Percentiles rank a stretch among this genome's conserved stretches.
Evolutionary conservation across 2,797 vertebrate species (phyloP).

Genomic region (Typhlichthys subterraneus): DNA sequence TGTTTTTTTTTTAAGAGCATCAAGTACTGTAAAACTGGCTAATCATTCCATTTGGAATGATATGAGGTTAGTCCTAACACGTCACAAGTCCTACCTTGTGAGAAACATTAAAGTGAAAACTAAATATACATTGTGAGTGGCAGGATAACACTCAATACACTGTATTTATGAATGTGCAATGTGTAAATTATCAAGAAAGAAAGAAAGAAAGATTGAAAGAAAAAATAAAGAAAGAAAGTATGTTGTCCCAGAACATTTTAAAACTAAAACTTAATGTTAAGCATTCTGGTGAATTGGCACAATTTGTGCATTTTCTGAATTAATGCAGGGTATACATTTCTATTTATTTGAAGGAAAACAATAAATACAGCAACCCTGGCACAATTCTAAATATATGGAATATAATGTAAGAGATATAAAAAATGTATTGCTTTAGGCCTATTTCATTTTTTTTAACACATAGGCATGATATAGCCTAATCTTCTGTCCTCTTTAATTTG

Average conservation of each 20-base stretch:
- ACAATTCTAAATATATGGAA: too few species aligned
- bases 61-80: slow-evolving; percentile 1
- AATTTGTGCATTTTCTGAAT: too few species aligned
- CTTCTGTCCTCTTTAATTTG: too few species aligned
- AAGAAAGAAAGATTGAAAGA: not conserved
- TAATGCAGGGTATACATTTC: too few species aligned
- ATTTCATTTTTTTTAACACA: too few species aligned
- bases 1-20: not conserved
- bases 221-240: not conserved
- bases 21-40: not conserved
- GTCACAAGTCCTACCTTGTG: slow-evolving; percentile 6
- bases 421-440: too few species aligned
- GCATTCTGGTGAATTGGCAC: too few species aligned
- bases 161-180: not conserved
- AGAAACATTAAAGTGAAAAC: not conserved
- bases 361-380: too few species aligned
- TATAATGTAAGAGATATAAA: too few species aligned
- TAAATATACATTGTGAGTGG: not conserved
- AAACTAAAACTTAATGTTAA: not conserved
- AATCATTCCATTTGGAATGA: not conserved
- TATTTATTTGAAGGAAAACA: too few species aligned
- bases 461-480: too few species aligned
- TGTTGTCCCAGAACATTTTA: not conserved
- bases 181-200: not conserved
- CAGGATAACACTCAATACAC: not conserved